Evolutionary conservation across 2,797 vertebrate species (phyloP), one percentile per base, ranked within the genome.

Genomic region (Sphenopsis melanotis): DNA sequence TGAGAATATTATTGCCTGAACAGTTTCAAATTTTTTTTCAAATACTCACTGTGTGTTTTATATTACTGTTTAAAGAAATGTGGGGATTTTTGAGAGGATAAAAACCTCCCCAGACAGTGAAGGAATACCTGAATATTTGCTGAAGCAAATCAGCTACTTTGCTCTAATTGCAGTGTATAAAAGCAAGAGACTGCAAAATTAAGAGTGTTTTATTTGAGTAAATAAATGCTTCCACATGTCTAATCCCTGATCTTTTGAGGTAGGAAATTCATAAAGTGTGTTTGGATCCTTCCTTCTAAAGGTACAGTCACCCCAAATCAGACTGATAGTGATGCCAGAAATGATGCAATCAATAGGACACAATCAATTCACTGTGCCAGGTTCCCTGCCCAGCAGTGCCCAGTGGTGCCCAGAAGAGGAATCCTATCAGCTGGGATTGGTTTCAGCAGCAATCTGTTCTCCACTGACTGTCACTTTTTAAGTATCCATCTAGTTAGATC

Each of bases 121-220:
- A 79, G 55, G 29, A 88, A 21, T 26, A 61, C 34, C 36, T 82
- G 78, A 60, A 24, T 53, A 87, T 89, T 89, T 89, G 83, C 87
- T 76, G 39, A 92, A 81, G 50, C 53, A 68, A 16, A 24, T 74
- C n/a, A 78, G 66, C 39, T 82, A 10, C 44, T 60, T 59, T 59
- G 20, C 30, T 60, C 56, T 91, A 77, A 90, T 15, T 89, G 41
- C 44, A 44, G 64, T 30, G 37, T 30, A 13, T 61, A 93, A 90
- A 87, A 94, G 52, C 29, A 94, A 86, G 69, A 56, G 80, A 32
- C 65, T 92, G 44, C 66, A 93, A 75, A 95, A 92, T 81, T 78
- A 87, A 66, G 70, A 64, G 10, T 18, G 29, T 83, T 96, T 91
- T 76, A 66, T 97, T 95, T 89, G 64, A 92, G 64, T 82, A 83